Evolutionary conservation across 2,797 vertebrate genomes (phyloP).

Genomic region (Rhinophrynus dorsalis): DNA sequence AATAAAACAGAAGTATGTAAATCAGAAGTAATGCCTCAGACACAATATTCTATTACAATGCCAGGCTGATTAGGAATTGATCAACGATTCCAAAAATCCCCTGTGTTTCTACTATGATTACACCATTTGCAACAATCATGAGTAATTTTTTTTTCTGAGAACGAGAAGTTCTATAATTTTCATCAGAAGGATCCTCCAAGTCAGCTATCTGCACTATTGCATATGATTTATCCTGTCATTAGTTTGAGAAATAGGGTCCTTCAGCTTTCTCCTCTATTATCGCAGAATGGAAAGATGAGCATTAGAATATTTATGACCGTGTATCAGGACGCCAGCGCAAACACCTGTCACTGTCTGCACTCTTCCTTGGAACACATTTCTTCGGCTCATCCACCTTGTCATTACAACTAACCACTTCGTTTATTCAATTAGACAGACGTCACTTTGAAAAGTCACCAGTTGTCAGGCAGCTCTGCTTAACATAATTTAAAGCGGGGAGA

Average conservation of each 20-base stretch:
- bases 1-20: conserved; percentile 53
- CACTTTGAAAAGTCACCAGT: conserved; percentile 67
- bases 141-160: conserved; percentile 66
- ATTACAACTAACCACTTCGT: conserved; percentile 63
- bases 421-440: conserved; percentile 71
- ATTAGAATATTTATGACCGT: conserved; percentile 74
- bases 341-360: conserved; percentile 60
- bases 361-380: conserved; percentile 57
- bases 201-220: conserved; percentile 66
- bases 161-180: conserved; percentile 73
- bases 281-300: conserved; percentile 72
- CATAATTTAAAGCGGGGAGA: conserved; percentile 56
- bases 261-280: conserved; percentile 78
- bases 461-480: conserved; percentile 60
- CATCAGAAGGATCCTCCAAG: conserved; percentile 64
- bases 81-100: conserved; percentile 55
- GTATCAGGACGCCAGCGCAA: conserved; percentile 63
- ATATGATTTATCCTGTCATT: conserved; percentile 84
- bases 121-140: conserved; percentile 66
- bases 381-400: conserved; percentile 61
- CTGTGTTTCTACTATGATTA: conserved; percentile 55
- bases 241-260: conserved; percentile 80
- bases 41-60: conserved; percentile 59
- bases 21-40: conserved; percentile 58
- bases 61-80: conserved; percentile 57